Conservation (phyloP, 1,140 invertebrate species). For the Pentalonia nigronervosa region DNA sequence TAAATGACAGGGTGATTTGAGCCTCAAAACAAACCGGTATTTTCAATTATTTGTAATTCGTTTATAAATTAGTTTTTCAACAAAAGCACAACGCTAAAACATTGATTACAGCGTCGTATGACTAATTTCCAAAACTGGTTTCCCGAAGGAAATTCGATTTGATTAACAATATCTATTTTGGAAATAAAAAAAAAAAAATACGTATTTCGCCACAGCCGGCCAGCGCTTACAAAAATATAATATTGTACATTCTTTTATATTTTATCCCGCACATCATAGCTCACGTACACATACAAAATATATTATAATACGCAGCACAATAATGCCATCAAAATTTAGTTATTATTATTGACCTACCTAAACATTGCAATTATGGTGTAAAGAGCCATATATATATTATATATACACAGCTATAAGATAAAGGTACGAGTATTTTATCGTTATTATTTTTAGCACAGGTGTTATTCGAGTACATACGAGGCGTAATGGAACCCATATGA, state of each 20-base stretch:
- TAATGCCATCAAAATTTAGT: not conserved
- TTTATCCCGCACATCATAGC: not conserved
- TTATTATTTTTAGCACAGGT: not conserved
- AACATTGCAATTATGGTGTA: not conserved
- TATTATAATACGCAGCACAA: not conserved
- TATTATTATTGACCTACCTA: not conserved
- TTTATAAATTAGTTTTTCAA: conserved; percentile 47
- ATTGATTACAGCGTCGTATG: conserved; percentile 25
- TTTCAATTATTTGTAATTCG: conserved; percentile 52
- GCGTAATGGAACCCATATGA: not conserved
- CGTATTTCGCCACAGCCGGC: not conserved
- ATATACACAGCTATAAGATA: no score
- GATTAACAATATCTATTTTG: conserved; percentile 15
- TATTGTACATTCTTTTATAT: not conserved
- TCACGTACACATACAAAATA: no score
- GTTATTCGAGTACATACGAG: not conserved
- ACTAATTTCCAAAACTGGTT: conserved; percentile 43
- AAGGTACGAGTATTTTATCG: not conserved
- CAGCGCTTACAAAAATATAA: not conserved
- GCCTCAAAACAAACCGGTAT: conserved; percentile 36
- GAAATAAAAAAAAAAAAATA: not conserved
- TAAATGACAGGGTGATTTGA: conserved; percentile 45
- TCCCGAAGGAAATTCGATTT: conserved; percentile 31
- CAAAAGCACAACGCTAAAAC: conserved; percentile 37
- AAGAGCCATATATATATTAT: not conserved